phyloP scores from a whole-genome alignment of 2,888 invertebrate species.

The Anthrax anthrax region DNA sequence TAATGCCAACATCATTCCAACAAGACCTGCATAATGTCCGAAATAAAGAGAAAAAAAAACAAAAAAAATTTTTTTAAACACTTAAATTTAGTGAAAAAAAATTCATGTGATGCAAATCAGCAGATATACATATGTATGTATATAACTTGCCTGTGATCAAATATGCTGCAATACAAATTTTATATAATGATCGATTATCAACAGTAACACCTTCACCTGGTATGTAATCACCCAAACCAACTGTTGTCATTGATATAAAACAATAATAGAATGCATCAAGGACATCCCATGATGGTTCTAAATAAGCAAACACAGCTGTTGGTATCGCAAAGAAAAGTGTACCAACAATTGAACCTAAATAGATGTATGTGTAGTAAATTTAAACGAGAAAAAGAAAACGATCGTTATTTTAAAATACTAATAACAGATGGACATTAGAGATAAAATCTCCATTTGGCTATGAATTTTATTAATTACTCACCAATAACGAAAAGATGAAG shows the following conservation, averaged over 20 bases:
- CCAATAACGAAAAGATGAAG: slow-evolving; percentile 58
- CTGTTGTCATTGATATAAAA: slow-evolving; percentile 79
- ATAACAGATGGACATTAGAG: too few relatives aligned
- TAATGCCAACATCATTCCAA: too few relatives aligned
- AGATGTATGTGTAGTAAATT: too few relatives aligned
- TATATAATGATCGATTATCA: slow-evolving; percentile 65
- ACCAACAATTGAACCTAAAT: slow-evolving; percentile 40
- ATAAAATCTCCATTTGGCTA: too few relatives aligned
- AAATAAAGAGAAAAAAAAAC: too few relatives aligned
- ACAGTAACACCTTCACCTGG: slow-evolving; percentile 60
- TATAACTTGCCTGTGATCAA: slow-evolving; percentile 25
- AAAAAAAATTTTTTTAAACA: too few relatives aligned
- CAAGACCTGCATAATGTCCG: too few relatives aligned
- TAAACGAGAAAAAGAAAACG: too few relatives aligned
- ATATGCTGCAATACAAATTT: slow-evolving; percentile 64
- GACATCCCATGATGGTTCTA: slow-evolving; percentile 73
- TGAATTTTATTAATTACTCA: slow-evolving; percentile 21
- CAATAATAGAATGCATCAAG: slow-evolving; percentile 83
- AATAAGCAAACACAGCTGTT: slow-evolving; percentile 52
- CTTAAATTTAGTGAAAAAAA: too few relatives aligned
- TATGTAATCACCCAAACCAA: slow-evolving; percentile 80
- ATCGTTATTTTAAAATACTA: not conserved
- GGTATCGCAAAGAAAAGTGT: slow-evolving; percentile 58
- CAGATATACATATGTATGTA: too few relatives aligned
- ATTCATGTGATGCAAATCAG: too few relatives aligned